These are phyloP conservation scores for Zaprionus tsacasi DNA, from an alignment of 1,140 invertebrate species.

Conservation along the genomic window DNA sequence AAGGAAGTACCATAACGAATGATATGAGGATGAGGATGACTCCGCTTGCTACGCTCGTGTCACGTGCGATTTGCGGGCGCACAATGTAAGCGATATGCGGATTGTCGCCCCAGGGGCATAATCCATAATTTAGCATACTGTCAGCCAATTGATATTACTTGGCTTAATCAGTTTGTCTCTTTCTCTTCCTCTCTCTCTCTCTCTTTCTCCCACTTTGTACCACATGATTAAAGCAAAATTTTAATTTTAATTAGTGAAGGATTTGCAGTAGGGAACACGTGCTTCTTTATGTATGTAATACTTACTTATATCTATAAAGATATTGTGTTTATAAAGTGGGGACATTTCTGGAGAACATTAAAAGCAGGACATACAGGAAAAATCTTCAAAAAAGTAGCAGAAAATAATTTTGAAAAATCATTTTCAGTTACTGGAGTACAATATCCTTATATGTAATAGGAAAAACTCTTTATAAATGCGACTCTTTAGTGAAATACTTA, in stretches of 20 bases:
- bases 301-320: not conserved
- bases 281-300: conserved; percentile 10
- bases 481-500: no score
- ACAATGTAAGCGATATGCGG: conserved; percentile 74
- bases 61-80: conserved; percentile 49
- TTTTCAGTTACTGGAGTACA: no score
- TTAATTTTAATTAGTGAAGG: conserved; percentile 53
- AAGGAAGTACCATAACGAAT: conserved; percentile 27
- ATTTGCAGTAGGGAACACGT: conserved; percentile 40
- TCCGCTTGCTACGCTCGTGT: conserved; percentile 42
- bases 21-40: not conserved
- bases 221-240: conserved; percentile 40
- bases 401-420: no score
- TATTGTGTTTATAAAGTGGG: not conserved
- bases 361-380: no score
- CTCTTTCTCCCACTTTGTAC: not conserved
- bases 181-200: not conserved
- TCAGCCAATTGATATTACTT: conserved; percentile 80
- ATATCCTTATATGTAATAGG: no score
- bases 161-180: conserved; percentile 37
- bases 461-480: no score
- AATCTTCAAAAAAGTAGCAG: no score
- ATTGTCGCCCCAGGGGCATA: conserved; percentile 75
- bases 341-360: no score
- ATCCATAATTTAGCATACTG: conserved; percentile 79